Evolutionary conservation across 1,140 invertebrate genomes (phyloP).

Genomic region (Euborellia annulipes): DNA sequence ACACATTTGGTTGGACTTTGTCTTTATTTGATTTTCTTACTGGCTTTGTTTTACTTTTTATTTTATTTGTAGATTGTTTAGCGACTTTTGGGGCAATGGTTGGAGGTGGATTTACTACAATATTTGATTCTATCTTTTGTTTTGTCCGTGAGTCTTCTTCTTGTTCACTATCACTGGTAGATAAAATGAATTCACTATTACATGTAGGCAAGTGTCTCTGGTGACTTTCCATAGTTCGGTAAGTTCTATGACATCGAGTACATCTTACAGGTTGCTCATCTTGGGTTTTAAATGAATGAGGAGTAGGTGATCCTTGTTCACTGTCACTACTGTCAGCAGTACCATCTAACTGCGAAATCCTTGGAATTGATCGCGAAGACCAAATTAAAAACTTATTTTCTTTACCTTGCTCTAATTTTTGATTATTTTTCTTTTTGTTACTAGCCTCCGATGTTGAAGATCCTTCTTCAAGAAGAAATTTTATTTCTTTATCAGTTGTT

Average conservation of each 20-base stretch:
- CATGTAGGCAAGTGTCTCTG: slow-evolving; percentile 66
- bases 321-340: slow-evolving; percentile 44
- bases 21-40: background rate
- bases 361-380: slow-evolving; percentile 24
- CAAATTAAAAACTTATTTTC: slow-evolving; percentile 28
- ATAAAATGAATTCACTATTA: slow-evolving; percentile 40
- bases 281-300: background rate
- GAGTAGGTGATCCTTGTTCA: slow-evolving; percentile 21
- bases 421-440: slow-evolving; percentile 15
- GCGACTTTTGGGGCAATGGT: too few species aligned
- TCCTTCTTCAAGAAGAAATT: slow-evolving; percentile 23
- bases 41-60: background rate
- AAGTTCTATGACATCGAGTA: slow-evolving; percentile 71
- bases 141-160: slow-evolving; percentile 21
- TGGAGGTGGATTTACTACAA: too few species aligned
- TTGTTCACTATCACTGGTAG: slow-evolving; percentile 60
- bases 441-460: background rate
- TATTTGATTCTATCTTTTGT: too few species aligned
- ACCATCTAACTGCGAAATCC: slow-evolving; percentile 56
- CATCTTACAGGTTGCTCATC: slow-evolving; percentile 65
- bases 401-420: slow-evolving; percentile 23
- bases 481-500: slow-evolving; percentile 22
- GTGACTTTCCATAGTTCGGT: slow-evolving; percentile 73
- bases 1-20: background rate
- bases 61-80: too few species aligned